A percentile compares a stretch with the other conserved stretches of the same genome.
Conservation (phyloP, 92 coral and sea anemone species). For the Porites divaricata region DNA sequence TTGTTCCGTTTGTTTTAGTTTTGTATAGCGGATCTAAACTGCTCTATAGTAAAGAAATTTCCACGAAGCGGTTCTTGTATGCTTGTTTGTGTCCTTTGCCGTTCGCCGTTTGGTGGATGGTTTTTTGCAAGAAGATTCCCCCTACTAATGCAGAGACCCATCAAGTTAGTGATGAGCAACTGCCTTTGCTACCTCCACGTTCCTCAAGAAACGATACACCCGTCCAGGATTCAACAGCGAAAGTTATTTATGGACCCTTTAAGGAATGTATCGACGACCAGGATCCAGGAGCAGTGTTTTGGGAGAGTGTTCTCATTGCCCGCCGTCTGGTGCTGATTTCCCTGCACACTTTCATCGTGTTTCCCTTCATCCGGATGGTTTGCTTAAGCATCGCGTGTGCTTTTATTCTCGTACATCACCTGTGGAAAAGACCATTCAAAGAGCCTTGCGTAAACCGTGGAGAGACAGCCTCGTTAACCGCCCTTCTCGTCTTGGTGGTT, state of each 20-base stretch:
- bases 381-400: conserved; percentile 30
- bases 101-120: conserved; percentile 28
- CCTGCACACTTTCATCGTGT: conserved; percentile 39
- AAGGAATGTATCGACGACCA: background rate
- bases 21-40: conserved; percentile 38
- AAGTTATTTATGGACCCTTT: conserved; percentile 56
- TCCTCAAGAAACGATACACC: background rate
- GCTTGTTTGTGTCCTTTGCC: conserved; percentile 36
- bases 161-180: background rate
- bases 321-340: conserved; percentile 44
- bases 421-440: conserved; percentile 37
- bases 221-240: background rate
- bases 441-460: conserved; percentile 30
- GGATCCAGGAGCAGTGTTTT: conserved; percentile 43
- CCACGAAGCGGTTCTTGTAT: conserved; percentile 27
- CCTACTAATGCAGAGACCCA: background rate
- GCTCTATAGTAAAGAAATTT: conserved; percentile 26
- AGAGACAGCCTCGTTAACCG: conserved; percentile 46
- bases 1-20: conserved; percentile 44
- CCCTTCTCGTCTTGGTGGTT: conserved; percentile 45
- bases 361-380: conserved; percentile 28
- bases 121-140: background rate
- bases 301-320: conserved; percentile 60
- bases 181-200: background rate
- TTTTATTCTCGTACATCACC: conserved; percentile 36